A percentile compares a stretch with the other conserved stretches of the same genome.
Evolutionary conservation across 2,797 vertebrate species (phyloP).

Genomic region (Rhinella marina): DNA sequence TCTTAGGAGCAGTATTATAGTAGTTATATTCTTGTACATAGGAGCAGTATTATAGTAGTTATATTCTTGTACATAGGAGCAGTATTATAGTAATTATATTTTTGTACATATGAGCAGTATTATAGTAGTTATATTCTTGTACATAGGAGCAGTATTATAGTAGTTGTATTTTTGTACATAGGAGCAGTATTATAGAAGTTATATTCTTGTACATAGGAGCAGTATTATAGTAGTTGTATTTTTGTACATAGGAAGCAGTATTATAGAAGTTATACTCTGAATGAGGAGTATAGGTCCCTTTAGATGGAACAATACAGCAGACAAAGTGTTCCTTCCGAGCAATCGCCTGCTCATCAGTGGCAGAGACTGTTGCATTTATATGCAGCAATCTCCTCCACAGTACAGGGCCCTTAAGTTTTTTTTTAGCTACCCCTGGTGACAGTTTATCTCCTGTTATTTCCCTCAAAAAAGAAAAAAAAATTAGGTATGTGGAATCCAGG

Average conservation of each 20-base stretch:
- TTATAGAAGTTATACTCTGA: not conserved
- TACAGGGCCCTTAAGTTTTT: too few relatives aligned
- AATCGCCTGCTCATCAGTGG: too few relatives aligned
- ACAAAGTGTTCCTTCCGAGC: too few relatives aligned
- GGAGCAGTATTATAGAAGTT: not conserved
- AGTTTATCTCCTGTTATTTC: too few relatives aligned
- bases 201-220: not conserved
- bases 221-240: not conserved
- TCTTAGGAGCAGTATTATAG: not conserved
- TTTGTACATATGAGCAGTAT: not conserved
- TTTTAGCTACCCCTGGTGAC: too few relatives aligned
- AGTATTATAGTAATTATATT: slow-evolving; percentile 10
- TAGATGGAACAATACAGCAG: too few relatives aligned
- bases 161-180: slow-evolving; percentile 5
- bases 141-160: not conserved
- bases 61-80: not conserved
- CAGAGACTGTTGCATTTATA: too few relatives aligned
- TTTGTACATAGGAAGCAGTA: not conserved
- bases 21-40: slow-evolving; percentile 10
- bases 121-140: not conserved
- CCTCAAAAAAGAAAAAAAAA: too few relatives aligned
- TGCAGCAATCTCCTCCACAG: too few relatives aligned
- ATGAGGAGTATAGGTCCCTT: too few relatives aligned
- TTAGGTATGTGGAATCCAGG: too few relatives aligned
- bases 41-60: slow-evolving; percentile 6